Base-by-base conservation (phyloP, 2,113 vertebrate species). In the Poeciliopsis retropinna region DNA sequence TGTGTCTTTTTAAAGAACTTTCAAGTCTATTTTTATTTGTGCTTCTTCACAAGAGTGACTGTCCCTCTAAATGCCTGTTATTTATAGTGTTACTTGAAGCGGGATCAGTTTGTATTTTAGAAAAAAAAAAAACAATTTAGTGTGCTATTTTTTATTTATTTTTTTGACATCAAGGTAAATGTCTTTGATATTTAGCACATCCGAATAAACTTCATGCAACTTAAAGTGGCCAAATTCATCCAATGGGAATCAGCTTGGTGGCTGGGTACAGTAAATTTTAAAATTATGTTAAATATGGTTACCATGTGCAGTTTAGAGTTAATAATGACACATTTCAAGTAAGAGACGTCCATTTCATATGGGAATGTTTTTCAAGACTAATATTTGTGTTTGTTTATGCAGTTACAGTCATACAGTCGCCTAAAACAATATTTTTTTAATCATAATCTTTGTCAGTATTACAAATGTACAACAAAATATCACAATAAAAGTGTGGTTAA, bases 21-120 rank as follows among this genome's bases (percentile, higher is more conserved):
- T 85, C 60, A 79, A 37, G 60, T 91, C 89, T 90, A 90, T 92
- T 92, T 90, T 89, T 90, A 81, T 37, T 63, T 47, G 29, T 44
- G 61, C 69, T 74, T 80, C 76, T n/a, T 60, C 74, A 67, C 57
- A 69, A 73, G 75, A 84, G 72, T 75, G 69, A 44, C 80, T 62
- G 5, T 75, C 73, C 83, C 73, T 78, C 64, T 60, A 67, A 82
- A 79, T 75, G 64, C 75, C 54, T 87, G 78, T 85, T 71, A 82
- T 82, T 60, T n/a, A 25, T 57, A 57, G 17, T 82, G 62, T 70
- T 64, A 60, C 4, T 39, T 0, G 28, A 30, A 63, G 64, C 15
- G 19, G n/a, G 64, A 68, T 83, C 10, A 39, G 27, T 54, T 67
- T 51, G 80, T 80, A 51, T 71, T 70, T 64, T 73, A 70, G 41